phyloP scores from a whole-genome alignment of 2,113 vertebrate genomes.

The Noturus placidus region DNA sequence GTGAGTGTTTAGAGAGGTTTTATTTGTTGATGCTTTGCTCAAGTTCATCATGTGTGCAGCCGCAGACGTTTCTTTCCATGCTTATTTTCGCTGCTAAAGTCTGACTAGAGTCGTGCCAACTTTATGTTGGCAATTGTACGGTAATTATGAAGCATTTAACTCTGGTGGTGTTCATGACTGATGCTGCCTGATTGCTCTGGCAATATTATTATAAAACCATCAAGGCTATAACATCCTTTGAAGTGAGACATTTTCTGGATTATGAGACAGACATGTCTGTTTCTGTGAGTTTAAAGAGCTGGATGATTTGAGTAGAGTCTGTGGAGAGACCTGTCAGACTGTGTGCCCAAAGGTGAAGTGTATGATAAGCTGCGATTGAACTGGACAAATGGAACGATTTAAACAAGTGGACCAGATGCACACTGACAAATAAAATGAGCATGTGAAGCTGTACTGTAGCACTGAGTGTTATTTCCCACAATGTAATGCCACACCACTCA shows the following conservation, averaged over 20 bases:
- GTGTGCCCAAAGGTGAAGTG: neutral
- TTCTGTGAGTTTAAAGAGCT: neutral
- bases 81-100: constrained; percentile 52
- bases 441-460: neutral
- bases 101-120: constrained; percentile 19
- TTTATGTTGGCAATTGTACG: constrained; percentile 16
- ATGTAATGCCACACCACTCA: neutral
- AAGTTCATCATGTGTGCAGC: constrained; percentile 50
- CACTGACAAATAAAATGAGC: neutral
- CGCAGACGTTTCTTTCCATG: constrained; percentile 53
- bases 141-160: constrained; percentile 16
- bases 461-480: neutral
- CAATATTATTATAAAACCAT: constrained; percentile 15
- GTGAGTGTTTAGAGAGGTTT: neutral
- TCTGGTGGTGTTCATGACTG: constrained; percentile 21
- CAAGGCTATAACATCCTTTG: neutral
- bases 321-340: neutral
- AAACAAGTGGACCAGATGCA: neutral
- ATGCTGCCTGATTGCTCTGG: neutral
- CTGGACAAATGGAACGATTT: neutral
- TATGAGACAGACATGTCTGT: neutral
- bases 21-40: constrained; percentile 62
- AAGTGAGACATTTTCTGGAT: neutral
- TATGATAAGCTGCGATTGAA: neutral
- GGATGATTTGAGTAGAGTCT: neutral